Conservation (phyloP, 2,113 vertebrate genomes). For the Seriola aureovittata region DNA sequence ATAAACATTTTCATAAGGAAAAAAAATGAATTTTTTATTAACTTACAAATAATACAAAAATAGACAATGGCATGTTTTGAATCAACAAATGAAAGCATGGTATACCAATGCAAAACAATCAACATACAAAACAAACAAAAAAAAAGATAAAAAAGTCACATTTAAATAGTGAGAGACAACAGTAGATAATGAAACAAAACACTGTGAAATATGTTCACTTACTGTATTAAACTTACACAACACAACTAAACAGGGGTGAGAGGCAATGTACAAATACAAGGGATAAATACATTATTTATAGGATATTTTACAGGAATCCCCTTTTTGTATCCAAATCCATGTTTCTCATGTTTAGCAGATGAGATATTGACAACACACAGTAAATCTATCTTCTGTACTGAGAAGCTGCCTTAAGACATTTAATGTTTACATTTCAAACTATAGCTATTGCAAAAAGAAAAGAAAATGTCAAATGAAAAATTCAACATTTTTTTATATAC, state of each 20-base stretch:
- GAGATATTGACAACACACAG: slow-evolving; percentile 90
- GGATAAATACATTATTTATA: slow-evolving; percentile 99
- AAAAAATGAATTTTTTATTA: slow-evolving; percentile 86
- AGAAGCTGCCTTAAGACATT: slow-evolving; percentile 96
- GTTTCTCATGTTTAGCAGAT: slow-evolving; percentile 88
- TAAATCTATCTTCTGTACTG: slow-evolving; percentile 88
- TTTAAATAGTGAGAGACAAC: slow-evolving; percentile 93
- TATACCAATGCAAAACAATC: slow-evolving; percentile 86
- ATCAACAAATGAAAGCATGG: slow-evolving; percentile 92
- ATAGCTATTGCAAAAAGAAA: slow-evolving; percentile 93
- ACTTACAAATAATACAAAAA: slow-evolving; percentile 99
- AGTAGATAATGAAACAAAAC: slow-evolving; percentile 90
- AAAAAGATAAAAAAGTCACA: slow-evolving; percentile 90
- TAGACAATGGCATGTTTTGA: slow-evolving; percentile 94
- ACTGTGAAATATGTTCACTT: slow-evolving; percentile 91
- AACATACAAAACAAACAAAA: slow-evolving; percentile 78
- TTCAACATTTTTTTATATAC: slow-evolving; percentile 89
- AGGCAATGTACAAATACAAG: slow-evolving; percentile 96
- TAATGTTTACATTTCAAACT: slow-evolving; percentile 95
- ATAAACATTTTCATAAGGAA: slow-evolving; percentile 87
- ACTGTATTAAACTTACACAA: slow-evolving; percentile 91
- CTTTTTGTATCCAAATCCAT: slow-evolving; percentile 83
- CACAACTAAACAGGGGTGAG: slow-evolving; percentile 88
- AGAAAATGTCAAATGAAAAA: slow-evolving; percentile 81
- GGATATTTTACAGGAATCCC: slow-evolving; percentile 94